phyloP scores from a whole-genome alignment of 2,888 invertebrate species.

The Melieria omissa region DNA sequence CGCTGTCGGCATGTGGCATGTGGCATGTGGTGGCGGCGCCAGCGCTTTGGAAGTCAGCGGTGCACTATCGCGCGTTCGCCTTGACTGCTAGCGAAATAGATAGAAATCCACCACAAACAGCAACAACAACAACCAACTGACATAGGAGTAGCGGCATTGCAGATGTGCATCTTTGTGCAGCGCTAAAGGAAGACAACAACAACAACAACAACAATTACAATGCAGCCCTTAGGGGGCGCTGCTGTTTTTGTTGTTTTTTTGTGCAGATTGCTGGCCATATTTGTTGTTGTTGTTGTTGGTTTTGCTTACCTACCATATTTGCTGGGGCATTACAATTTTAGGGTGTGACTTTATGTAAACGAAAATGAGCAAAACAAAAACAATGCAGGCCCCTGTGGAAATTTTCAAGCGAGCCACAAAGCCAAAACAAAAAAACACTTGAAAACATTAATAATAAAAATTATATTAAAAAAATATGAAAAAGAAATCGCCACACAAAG shows the following conservation, averaged over 20 bases:
- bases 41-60: conserved; percentile 4
- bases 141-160: conserved; percentile 6
- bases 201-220: conserved; percentile 35
- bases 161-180: conserved; percentile 17
- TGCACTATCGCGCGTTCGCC: background rate
- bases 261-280: background rate
- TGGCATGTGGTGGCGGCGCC: conserved; percentile 20
- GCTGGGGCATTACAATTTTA: conserved; percentile 26
- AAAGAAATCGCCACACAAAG: conserved; percentile 13
- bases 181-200: conserved; percentile 18
- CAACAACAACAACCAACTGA: conserved; percentile 25
- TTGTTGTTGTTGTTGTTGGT: background rate
- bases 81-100: conserved; percentile 30
- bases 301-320: too few species aligned
- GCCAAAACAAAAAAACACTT: too few species aligned
- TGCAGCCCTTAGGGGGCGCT: conserved; percentile 39
- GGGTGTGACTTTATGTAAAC: conserved; percentile 38
- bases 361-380: background rate
- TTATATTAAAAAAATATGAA: too few species aligned
- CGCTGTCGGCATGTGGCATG: too few species aligned
- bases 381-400: background rate
- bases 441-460: too few species aligned
- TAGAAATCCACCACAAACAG: conserved; percentile 27
- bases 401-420: too few species aligned
- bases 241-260: conserved; percentile 4